Evolutionary conservation across 2,888 invertebrate species (phyloP), one percentile per base, ranked within the genome.

Genomic region (Meta bourneti): DNA sequence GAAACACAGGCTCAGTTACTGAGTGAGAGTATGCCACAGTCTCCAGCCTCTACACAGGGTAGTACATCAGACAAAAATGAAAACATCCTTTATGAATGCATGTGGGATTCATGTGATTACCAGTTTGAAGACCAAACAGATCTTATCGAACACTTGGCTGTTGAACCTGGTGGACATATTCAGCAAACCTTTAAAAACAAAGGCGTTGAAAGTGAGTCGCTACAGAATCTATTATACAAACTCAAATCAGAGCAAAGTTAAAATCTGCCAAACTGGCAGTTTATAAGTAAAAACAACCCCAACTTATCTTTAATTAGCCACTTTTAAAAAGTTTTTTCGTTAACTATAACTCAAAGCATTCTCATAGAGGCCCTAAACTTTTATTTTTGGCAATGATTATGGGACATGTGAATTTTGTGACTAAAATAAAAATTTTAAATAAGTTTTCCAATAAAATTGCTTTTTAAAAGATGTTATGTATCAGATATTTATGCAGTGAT

Each of bases 61-160:
- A 94, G 93, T 48, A 92, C 94, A 95, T 93, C 94, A 94, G 93
- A 91, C 11, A 85, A 86, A 7, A 81, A 77, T n/a, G 93, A 93
- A 49, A 90, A 93, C 34, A 82, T 88, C 34, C 96, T 98, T 0
- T 98, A 96, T 94, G 98, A 98, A 94, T 98, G 98, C 94, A 96
- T 97, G 54, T 99, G 98, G 98, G 98, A 98, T 94, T 97, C 96
- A 84, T 99, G 99, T 95, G 98, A 99, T 95, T 97, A 96, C 95
- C 98, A 98, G 95, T 99, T 98, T 94, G 99, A 99, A 94, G 98
- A 98, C 93, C 96, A 97, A 86, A 95, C 96, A 0, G 98, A 98
- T 94, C 97, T 98, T 93, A 96, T 97, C 94, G 98, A 99, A 93
- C 99, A 99, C 95, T 97, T 98, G 94, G 96, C 98, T 91, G 93